A percentile compares a stretch with the other conserved stretches of the same genome.
Evolutionary conservation across 2,888 invertebrate genomes (phyloP).

Genomic region (Sinohyriopsis cumingii): DNA sequence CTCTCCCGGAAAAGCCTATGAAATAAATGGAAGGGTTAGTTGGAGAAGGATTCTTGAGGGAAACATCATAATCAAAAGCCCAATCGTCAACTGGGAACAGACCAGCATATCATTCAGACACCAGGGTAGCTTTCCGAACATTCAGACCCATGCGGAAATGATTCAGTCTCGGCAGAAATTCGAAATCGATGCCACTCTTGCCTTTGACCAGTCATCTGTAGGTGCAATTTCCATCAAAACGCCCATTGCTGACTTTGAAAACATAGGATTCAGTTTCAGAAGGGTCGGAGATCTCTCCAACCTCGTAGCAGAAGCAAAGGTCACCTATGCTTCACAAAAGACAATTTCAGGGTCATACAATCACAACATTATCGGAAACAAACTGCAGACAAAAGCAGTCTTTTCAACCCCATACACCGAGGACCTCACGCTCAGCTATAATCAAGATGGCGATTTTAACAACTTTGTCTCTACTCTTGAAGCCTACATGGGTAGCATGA

Average conservation of each 20-base stretch:
- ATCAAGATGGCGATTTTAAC: slow-evolving; percentile 21
- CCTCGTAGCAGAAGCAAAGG: slow-evolving; percentile 19
- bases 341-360: slow-evolving; percentile 15
- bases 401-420: slow-evolving; percentile 35
- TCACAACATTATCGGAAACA: slow-evolving; percentile 13
- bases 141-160: slow-evolving; percentile 20
- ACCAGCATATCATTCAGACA: slow-evolving; percentile 15
- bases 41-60: slow-evolving; percentile 16
- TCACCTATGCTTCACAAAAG: slow-evolving; percentile 20
- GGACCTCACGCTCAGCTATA: slow-evolving; percentile 18
- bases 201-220: slow-evolving; percentile 6
- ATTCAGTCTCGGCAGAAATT: slow-evolving; percentile 10
- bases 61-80: slow-evolving; percentile 36
- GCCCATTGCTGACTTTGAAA: slow-evolving; percentile 44
- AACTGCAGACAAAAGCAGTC: slow-evolving; percentile 6
- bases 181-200: slow-evolving; percentile 6
- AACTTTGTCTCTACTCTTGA: slow-evolving; percentile 20
- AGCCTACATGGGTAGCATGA: slow-evolving; percentile 17
- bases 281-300: slow-evolving; percentile 15
- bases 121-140: slow-evolving; percentile 13
- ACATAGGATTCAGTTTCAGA: slow-evolving; percentile 24
- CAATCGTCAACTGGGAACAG: slow-evolving; percentile 28
- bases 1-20: slow-evolving; percentile 4
- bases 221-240: slow-evolving; percentile 38
- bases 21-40: slow-evolving; percentile 12